phyloP scores from a whole-genome alignment of 2,888 invertebrate genomes.

The Brenthis ino region DNA sequence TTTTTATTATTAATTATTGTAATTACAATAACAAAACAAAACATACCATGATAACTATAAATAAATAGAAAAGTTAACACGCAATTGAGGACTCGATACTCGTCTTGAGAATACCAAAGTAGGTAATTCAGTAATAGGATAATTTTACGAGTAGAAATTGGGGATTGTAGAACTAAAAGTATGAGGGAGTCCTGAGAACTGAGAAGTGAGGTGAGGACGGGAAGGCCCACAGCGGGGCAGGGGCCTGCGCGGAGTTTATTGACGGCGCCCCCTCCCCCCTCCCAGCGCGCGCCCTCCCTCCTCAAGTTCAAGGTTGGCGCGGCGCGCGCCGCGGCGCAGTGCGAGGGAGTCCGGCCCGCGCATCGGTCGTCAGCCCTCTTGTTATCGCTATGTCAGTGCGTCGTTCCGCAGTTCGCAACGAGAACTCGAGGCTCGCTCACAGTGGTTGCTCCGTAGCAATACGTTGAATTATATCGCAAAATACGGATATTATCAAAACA shows the following conservation, averaged over 20 bases:
- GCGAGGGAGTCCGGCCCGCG: slow-evolving; percentile 83
- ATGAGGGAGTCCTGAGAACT: slow-evolving; percentile 42
- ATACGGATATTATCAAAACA: slow-evolving; percentile 52
- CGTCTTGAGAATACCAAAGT: not conserved
- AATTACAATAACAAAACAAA: no score
- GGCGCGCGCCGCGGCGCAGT: slow-evolving; percentile 83
- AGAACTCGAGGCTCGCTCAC: slow-evolving; percentile 67
- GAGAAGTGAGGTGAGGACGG: slow-evolving; percentile 48
- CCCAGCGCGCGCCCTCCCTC: slow-evolving; percentile 71
- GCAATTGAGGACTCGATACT: no score
- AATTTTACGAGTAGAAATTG: slow-evolving; percentile 46
- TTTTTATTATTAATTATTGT: no score
- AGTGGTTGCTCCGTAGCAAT: slow-evolving; percentile 55
- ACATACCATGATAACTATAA: no score
- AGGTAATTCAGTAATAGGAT: slow-evolving; percentile 39
- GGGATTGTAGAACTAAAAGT: slow-evolving; percentile 45
- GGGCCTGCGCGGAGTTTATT: slow-evolving; percentile 79
- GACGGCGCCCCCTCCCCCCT: slow-evolving; percentile 74
- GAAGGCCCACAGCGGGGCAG: slow-evolving; percentile 54
- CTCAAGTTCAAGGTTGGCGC: slow-evolving; percentile 84
- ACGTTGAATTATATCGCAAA: slow-evolving; percentile 57
- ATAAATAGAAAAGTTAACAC: no score
- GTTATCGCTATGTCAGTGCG: slow-evolving; percentile 70
- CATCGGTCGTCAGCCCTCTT: slow-evolving; percentile 81
- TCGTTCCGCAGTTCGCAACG: slow-evolving; percentile 64